phyloP scores from a whole-genome alignment of 2,113 vertebrate species.

The Empidonax alnorum region DNA sequence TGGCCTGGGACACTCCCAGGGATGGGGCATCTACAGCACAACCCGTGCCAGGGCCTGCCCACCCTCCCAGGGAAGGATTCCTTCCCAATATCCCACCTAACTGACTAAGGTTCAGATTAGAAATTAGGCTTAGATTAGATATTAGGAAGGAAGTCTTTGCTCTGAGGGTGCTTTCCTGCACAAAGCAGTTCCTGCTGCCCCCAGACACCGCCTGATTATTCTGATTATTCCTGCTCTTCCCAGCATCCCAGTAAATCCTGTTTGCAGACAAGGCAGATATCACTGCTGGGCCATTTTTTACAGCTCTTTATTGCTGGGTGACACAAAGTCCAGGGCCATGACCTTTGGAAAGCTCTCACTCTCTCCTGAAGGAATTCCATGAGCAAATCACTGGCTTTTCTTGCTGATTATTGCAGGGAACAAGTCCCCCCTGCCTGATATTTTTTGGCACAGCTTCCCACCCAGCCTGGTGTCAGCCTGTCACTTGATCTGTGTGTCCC shows the following conservation, averaged over 20 bases:
- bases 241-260: not conserved
- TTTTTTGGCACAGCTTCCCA: accelerated
- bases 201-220: not conserved
- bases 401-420: not conserved
- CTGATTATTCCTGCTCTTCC: not conserved
- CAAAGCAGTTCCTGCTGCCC: not conserved
- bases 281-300: not conserved
- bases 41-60: too few relatives aligned
- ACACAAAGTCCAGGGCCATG: not conserved
- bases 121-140: not conserved
- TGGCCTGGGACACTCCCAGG: too few relatives aligned
- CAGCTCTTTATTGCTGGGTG: not conserved
- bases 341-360: conserved; percentile 49
- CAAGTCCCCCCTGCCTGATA: not conserved
- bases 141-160: not conserved
- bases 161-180: not conserved
- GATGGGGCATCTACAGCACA: too few relatives aligned
- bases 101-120: not conserved
- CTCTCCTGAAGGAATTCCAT: not conserved
- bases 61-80: too few relatives aligned
- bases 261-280: not conserved
- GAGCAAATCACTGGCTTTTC: not conserved
- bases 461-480: not conserved
- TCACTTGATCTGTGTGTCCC: not conserved
- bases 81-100: too few relatives aligned